Evolutionary conservation across 2,888 invertebrate genomes (phyloP), one percentile per base, ranked within the genome.

Genomic region (Tethea ocularis): DNA sequence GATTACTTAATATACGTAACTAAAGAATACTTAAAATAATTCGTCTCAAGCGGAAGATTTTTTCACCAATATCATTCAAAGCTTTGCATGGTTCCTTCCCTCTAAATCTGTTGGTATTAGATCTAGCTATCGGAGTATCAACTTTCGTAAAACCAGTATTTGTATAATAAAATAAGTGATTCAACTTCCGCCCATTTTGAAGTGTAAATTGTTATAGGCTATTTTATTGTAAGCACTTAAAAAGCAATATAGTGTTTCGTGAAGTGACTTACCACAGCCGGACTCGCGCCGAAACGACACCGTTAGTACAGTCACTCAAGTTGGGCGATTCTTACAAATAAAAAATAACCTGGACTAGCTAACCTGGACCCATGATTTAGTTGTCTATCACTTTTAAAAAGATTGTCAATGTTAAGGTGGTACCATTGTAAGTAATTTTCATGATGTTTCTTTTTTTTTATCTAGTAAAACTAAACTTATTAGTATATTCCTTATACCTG

Each of bases 241-340:
- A 88, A 82, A 88, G 88, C 88, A 83, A 84, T 86, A 69, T 80
- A 84, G 78, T 88, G 88, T 88, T 86, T 71, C 68, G 71, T 71
- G 17, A 46, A 46, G 46, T 46, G 75, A 68, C 72, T n/a, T 71
- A 76, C 57, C 59, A 75, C 71, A 75, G 74, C 69, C 60, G 69
- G 67, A 58, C 55, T 55, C 56, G 33, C 38, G 33, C 36, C 53
- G 56, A 60, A 62, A 66, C 61, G 46, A 66, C 61, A 66, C 63
- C 61, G 65, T 68, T 53, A 41, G 33, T 59, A 63, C 24, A 55
- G 15, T n/a, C n/a, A n/a, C n/a, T n/a, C n/a, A n/a, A 53, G 17
- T 57, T 58, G 17, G 24, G 10, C 15, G 0, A 29, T 53, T 13
- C 13, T 54, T 15, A 20, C 4, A 1, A 10, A n/a, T n/a, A n/a